These are phyloP conservation scores for Enteromius radiatus DNA, from an alignment of 2,797 vertebrate species.

Conservation along the genomic window DNA sequence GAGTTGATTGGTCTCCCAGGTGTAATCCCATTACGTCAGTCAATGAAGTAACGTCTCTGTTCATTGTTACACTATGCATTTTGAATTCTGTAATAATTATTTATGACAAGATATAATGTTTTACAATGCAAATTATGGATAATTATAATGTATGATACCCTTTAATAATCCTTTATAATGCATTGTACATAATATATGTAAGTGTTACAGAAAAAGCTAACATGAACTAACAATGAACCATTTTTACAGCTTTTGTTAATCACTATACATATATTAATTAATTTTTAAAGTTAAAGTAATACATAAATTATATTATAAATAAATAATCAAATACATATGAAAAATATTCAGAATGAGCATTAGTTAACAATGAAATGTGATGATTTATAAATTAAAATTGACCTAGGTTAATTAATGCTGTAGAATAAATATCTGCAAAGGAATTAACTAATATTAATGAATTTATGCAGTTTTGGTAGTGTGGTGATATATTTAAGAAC, in stretches of 20 bases:
- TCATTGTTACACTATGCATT: background rate
- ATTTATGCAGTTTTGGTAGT: background rate
- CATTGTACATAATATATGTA: background rate
- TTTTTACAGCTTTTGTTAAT: conserved; percentile 3
- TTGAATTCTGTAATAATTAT: background rate
- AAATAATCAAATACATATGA: background rate
- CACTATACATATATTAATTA: background rate
- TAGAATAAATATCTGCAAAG: background rate
- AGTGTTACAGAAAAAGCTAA: background rate
- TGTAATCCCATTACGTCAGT: too few species aligned
- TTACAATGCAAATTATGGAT: too few species aligned
- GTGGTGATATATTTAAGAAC: background rate
- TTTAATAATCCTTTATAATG: background rate
- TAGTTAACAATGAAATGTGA: background rate
- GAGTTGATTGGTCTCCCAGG: too few species aligned
- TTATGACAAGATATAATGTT: background rate
- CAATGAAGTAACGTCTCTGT: too few species aligned
- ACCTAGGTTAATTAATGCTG: background rate
- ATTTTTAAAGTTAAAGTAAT: background rate
- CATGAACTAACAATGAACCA: background rate
- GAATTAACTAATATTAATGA: background rate
- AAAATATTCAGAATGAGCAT: background rate
- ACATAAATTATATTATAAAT: background rate
- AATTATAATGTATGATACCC: too few species aligned
- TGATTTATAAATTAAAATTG: background rate